phyloP scores from a whole-genome alignment of 2,797 vertebrate genomes.

The Dromococcyx pavoninus region DNA sequence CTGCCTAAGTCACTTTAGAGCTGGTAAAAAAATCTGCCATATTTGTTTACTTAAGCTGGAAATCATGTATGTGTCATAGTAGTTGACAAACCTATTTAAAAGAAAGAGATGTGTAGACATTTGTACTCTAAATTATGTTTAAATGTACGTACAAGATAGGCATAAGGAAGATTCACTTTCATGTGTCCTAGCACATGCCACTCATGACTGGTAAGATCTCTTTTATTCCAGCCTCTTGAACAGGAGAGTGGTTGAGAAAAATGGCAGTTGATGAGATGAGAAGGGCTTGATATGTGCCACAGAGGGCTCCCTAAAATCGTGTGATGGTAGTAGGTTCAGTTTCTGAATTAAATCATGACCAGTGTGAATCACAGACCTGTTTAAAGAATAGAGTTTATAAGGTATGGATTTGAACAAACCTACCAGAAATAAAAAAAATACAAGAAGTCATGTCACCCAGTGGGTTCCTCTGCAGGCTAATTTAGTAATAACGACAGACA shows the following conservation, averaged over 20 bases:
- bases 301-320: neutral
- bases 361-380: neutral
- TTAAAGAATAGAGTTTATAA: neutral
- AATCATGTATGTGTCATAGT: neutral
- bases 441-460: neutral
- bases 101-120: neutral
- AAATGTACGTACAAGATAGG: neutral
- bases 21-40: neutral
- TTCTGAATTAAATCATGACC: neutral
- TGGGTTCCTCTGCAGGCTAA: neutral
- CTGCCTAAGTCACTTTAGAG: neutral
- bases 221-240: neutral
- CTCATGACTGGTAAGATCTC: neutral
- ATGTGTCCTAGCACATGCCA: neutral
- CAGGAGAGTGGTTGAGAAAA: neutral
- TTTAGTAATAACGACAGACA: neutral
- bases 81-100: neutral
- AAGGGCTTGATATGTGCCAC: neutral
- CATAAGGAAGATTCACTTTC: neutral
- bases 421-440: neutral
- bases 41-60: neutral
- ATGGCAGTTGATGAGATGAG: neutral
- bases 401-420: neutral
- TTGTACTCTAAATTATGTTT: neutral
- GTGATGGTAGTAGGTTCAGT: rapidly evolving